Base-by-base conservation (phyloP, 2,888 invertebrate genomes). In the Acleris laterana region DNA sequence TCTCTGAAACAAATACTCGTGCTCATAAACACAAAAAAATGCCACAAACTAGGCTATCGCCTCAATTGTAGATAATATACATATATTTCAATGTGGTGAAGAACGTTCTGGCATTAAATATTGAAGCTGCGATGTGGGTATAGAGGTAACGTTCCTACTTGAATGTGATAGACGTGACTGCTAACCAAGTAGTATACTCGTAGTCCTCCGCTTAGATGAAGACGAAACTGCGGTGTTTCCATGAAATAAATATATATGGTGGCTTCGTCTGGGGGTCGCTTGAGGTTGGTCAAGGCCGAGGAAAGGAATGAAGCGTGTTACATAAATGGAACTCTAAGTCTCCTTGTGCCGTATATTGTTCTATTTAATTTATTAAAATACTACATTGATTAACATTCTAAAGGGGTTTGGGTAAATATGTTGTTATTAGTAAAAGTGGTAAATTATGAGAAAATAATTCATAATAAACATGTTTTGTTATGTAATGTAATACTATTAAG, bases 221-320 rank as follows among this genome's bases (percentile, higher is more conserved):
- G 59, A 63, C 32, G 46, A 64, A 55, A 49, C 48, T 53, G 48
- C 42, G 25, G 60, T 49, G 58, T n/a, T 59, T 22, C 42, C 19
- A 55, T 65, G 64, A 55, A 64, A 63, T 59, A 55, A 64, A 63
- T 59, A 63, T 64, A 59, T 25, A 64, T 64, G 49, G 22, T 28
- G 22, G 49, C 53, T 59, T 11, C 28, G 59, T 53, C 59, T 52
- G 25, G 58, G 59, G 59, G 53, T 46, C 53, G 32, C 48, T 25
- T 13, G n/a, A 46, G 19, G 32, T 59, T 13, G 25, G 64, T 60
- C 59, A 64, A 64, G 64, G 64, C 28, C 58, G 55, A 4, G 5
- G 38, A 32, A 63, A 58, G 58, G 58, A 63, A 52, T 58, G 44
- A 7, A 56, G 38, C 46, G 38, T 52, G 52, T 58, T 62, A 57